Conservation (phyloP, 2,888 invertebrate genomes). For the Meandrusa payeni region DNA sequence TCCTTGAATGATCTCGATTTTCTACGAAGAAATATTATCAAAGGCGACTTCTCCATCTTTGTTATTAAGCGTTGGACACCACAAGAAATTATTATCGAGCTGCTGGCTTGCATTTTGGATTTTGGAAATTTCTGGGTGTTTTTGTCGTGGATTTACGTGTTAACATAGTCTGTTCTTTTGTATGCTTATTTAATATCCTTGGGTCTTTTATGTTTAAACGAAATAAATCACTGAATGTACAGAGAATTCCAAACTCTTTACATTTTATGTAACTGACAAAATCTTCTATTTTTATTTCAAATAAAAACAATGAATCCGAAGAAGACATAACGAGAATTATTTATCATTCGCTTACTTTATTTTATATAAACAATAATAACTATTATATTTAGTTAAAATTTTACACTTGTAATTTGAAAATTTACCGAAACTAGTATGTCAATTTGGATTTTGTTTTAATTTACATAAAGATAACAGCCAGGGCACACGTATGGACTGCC, state of each 20-base stretch:
- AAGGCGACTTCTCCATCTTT: conserved; percentile 53
- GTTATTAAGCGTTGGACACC: conserved; percentile 40
- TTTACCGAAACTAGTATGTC: conserved; percentile 21
- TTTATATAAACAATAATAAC: conserved; percentile 13
- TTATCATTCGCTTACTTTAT: conserved; percentile 12
- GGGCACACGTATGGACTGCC: too few relatives aligned
- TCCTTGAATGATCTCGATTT: conserved; percentile 37
- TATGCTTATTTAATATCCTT: conserved; percentile 30
- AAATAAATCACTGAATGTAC: conserved; percentile 58
- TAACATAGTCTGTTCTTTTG: conserved; percentile 31
- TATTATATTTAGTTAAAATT: conserved; percentile 24
- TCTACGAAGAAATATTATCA: conserved; percentile 51
- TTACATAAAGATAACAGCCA: neutral
- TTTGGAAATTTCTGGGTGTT: conserved; percentile 27
- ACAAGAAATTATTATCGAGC: conserved; percentile 43
- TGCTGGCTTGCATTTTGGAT: conserved; percentile 34
- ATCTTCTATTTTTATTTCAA: conserved; percentile 56
- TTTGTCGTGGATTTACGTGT: conserved; percentile 37
- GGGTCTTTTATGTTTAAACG: conserved; percentile 48
- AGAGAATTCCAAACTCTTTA: conserved; percentile 46
- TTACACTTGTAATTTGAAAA: conserved; percentile 28
- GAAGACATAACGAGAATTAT: conserved; percentile 44
- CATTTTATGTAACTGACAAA: conserved; percentile 44
- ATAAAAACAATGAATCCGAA: conserved; percentile 63
- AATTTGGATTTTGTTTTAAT: conserved; percentile 1